Evolutionary conservation across 2,113 vertebrate species (phyloP).

Genomic region (Ceyx melanurus): DNA sequence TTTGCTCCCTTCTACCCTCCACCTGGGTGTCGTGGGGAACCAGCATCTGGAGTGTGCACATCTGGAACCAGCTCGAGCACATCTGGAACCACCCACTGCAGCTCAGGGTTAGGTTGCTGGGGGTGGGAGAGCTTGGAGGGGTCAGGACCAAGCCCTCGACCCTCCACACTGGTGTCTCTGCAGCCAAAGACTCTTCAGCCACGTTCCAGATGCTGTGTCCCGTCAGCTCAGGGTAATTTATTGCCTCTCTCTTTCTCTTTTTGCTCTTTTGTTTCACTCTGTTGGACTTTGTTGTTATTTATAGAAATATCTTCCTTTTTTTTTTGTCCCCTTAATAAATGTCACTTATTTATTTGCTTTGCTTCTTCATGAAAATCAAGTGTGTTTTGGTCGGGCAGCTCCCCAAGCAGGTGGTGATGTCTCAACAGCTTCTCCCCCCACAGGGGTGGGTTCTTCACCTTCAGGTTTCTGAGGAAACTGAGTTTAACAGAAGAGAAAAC

Average conservation of each 20-base stretch:
- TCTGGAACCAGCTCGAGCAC: not conserved
- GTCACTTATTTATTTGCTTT: constrained; percentile 49
- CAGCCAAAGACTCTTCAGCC: not conserved
- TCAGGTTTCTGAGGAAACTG: not conserved
- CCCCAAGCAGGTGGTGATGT: not conserved
- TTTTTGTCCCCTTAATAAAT: not conserved
- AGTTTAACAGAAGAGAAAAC: not conserved
- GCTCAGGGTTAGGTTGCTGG: not conserved
- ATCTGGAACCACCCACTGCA: not conserved
- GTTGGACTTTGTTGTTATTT: constrained; percentile 30
- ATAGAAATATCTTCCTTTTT: not conserved
- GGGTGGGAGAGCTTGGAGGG: not conserved
- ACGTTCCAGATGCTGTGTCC: not conserved
- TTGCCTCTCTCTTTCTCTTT: not conserved
- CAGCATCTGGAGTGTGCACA: not conserved
- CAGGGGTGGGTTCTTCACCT: not conserved
- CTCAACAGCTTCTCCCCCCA: not conserved
- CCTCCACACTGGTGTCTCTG: not conserved
- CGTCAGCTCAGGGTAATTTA: constrained; percentile 22
- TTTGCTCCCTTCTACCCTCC: not conserved
- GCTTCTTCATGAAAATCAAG: not conserved
- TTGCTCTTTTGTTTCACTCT: too few species aligned
- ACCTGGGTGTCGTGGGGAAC: not conserved
- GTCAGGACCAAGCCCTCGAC: not conserved
- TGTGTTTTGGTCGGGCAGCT: not conserved